These are phyloP conservation scores for Helostoma temminkii DNA, from an alignment of 2,797 vertebrate genomes.

Conservation along the genomic window DNA sequence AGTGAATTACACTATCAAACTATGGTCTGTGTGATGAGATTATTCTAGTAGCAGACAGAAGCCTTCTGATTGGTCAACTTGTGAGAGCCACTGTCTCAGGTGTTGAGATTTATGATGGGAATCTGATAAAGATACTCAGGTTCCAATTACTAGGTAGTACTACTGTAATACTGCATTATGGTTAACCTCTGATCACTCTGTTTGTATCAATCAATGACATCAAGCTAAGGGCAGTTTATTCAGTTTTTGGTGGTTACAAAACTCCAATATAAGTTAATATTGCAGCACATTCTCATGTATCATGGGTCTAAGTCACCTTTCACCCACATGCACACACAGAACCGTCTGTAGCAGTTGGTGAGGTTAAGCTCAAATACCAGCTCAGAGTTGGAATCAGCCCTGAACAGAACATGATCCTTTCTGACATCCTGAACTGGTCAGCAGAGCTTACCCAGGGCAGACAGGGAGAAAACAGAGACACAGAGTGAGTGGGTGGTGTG, in stretches of 20 bases:
- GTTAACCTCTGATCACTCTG: background rate
- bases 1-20: constrained; percentile 59
- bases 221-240: background rate
- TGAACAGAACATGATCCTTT: constrained; percentile 66
- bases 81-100: constrained; percentile 23
- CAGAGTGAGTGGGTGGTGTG: background rate
- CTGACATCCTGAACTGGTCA: constrained; percentile 70
- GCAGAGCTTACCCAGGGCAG: constrained; percentile 46
- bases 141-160: no score
- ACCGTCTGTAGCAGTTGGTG: constrained; percentile 71
- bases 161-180: background rate
- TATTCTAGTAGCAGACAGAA: constrained; percentile 46
- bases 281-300: background rate
- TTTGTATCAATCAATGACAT: background rate
- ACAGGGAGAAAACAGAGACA: constrained; percentile 1
- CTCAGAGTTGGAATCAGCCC: constrained; percentile 57
- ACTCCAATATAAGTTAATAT: background rate
- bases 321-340: constrained; percentile 17
- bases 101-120: constrained; percentile 54
- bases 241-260: background rate
- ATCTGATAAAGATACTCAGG: background rate
- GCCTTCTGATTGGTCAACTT: constrained; percentile 55
- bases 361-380: constrained; percentile 54
- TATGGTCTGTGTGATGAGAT: constrained; percentile 50
- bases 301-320: background rate